Percentiles rank a stretch among this genome's conserved stretches.
Evolutionary conservation across 1,140 invertebrate species (phyloP).

Genomic region (Campoletis sonorensis): DNA sequence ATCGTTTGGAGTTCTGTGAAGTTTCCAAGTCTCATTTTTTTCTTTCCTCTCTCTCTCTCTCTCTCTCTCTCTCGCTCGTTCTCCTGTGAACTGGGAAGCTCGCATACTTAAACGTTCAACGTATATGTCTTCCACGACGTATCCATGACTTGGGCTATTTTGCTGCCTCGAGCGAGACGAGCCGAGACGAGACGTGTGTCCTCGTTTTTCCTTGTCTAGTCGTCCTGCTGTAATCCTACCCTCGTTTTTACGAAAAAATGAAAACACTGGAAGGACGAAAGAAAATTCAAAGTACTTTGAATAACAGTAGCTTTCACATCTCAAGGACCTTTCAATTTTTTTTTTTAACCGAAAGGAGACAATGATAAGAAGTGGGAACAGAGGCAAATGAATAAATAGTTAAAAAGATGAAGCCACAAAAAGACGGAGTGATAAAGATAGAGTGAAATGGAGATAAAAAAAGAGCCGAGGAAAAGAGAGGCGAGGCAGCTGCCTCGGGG

Average conservation of each 20-base stretch:
- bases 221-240: neutral
- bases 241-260: neutral
- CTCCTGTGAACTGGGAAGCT: neutral
- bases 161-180: neutral
- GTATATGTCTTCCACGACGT: neutral
- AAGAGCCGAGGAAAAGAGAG: conserved; percentile 54
- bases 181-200: neutral
- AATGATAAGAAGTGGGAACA: too few species aligned
- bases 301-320: too few species aligned
- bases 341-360: too few species aligned
- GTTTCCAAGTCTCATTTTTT: neutral
- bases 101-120: neutral
- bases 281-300: neutral
- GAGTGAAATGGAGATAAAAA: conserved; percentile 41
- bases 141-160: neutral
- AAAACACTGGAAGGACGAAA: neutral
- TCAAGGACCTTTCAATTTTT: too few species aligned
- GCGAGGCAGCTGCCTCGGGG: conserved; percentile 64
- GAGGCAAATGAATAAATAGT: too few species aligned
- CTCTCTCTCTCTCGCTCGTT: too few species aligned
- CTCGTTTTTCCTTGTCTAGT: conserved; percentile 2
- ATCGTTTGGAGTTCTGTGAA: neutral
- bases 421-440: neutral
- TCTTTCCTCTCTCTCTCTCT: neutral
- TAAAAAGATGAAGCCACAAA: too few species aligned